Base-by-base conservation (phyloP, 2,888 invertebrate species). In the Microctonus aethiopoides region DNA sequence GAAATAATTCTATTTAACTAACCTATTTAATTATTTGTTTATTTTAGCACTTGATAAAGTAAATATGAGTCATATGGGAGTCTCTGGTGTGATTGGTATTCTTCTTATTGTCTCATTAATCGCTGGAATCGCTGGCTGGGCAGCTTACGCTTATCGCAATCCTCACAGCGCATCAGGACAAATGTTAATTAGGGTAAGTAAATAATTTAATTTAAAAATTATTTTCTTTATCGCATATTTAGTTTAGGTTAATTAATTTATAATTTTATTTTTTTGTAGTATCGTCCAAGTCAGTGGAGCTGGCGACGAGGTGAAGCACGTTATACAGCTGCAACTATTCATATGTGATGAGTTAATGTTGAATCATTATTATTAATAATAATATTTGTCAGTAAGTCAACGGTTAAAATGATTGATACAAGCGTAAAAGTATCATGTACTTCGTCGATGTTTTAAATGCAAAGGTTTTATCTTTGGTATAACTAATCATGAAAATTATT, bases 111-210 rank as follows among this genome's bases (percentile, higher is more conserved):
- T 95, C 66, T 90, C 92, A 0, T 85, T 95, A 57, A 86, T 95
- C 10, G 88, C 91, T 66, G 90, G 91, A 34, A 81, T 92, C n/a
- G 91, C 89, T 29, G 90, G 92, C 9, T 99, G 98, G 98, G 87
- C 93, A 20, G 87, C 94, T 20, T 99, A 99, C 87, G 99, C 98
- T 4, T 99, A 98, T 88, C 93, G 95, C 84, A 96, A 98, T 88
- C 99, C 99, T 1, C 97, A 97, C 84, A 95, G 97, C 6, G 91
- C 95, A 63, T 97, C 97, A 78, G 99, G 99, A 73, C 97, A 98
- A 87, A 91, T 98, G 82, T 91, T 99, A 66, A 99, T 99, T 83
- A 95, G 95, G 92, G 98, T 98, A 88, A 89, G 89, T 85, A 34
- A 60, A 52, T 10, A 24, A 67, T 65, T 56, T 39, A 5, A 3